Conservation (phyloP, 2,113 vertebrate species). For the Otis tarda region DNA sequence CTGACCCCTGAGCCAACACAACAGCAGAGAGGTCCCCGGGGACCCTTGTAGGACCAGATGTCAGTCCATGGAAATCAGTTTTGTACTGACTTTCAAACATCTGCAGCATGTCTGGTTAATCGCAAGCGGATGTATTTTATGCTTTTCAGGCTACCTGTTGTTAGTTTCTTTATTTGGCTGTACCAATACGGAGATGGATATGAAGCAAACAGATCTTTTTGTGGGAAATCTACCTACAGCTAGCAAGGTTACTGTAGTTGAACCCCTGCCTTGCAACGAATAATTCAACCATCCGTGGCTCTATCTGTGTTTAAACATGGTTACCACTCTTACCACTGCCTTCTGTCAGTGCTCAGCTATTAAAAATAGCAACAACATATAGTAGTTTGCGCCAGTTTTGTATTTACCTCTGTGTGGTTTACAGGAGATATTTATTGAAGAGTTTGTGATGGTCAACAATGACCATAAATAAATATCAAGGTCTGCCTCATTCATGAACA, state of each 20-base stretch:
- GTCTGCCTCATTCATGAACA: neutral
- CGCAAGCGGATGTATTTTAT: neutral
- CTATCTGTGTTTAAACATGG: neutral
- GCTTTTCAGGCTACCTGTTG: neutral
- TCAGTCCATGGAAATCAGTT: neutral
- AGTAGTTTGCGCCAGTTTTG: neutral
- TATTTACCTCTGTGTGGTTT: neutral
- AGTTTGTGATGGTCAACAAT: neutral
- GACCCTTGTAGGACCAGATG: neutral
- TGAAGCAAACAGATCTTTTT: neutral
- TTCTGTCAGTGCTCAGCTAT: neutral
- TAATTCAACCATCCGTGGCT: neutral
- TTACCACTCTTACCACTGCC: neutral
- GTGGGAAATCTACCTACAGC: neutral
- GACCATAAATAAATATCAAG: neutral
- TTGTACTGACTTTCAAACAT: conserved; percentile 7
- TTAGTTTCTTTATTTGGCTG: neutral
- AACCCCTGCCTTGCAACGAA: neutral
- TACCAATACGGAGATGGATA: neutral
- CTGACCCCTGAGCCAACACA: neutral
- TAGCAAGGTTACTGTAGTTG: neutral
- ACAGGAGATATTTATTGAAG: neutral
- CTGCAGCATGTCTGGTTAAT: neutral
- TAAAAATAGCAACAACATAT: neutral
- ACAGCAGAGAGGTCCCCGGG: neutral